Percentiles rank a stretch among this genome's conserved stretches.
Evolutionary conservation across 2,888 invertebrate genomes (phyloP).

Genomic region (Acrocyrtus sp.): DNA sequence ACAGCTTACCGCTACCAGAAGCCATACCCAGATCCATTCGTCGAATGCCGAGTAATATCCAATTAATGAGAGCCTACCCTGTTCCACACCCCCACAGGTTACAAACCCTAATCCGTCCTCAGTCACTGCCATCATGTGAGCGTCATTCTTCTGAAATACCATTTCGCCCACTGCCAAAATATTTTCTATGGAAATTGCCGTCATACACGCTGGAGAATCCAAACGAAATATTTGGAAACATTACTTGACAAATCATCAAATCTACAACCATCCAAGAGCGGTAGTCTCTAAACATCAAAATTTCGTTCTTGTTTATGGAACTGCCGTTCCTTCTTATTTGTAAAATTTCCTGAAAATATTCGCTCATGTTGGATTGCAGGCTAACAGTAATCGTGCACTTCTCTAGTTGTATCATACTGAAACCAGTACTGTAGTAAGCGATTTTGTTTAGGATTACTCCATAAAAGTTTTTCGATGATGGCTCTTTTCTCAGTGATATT

Average conservation of each 20-base stretch:
- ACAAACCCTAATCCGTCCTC: slow-evolving; percentile 14
- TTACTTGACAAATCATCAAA: not conserved
- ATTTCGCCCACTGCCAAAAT: not conserved
- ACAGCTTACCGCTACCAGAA: not conserved
- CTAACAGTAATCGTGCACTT: not conserved
- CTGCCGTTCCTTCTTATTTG: not conserved
- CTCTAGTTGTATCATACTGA: not conserved
- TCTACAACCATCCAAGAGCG: slow-evolving; percentile 4
- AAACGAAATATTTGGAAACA: slow-evolving; percentile 1
- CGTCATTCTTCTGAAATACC: not conserved
- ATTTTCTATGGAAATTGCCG: not conserved
- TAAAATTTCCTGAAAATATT: not conserved
- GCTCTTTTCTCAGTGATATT: too few relatives aligned
- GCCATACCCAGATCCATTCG: slow-evolving; percentile 14
- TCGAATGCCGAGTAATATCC: slow-evolving; percentile 24
- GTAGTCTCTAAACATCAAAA: not conserved
- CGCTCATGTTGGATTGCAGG: not conserved
- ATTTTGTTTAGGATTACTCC: too few relatives aligned
- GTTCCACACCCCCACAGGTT: slow-evolving; percentile 5
- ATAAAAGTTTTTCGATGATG: too few relatives aligned
- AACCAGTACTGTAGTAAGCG: too few relatives aligned
- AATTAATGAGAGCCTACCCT: not conserved
- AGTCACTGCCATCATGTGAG: not conserved
- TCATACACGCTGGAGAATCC: not conserved
- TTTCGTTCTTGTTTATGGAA: not conserved